These are phyloP conservation scores for Cephus runcator DNA, from an alignment of 2,888 invertebrate species.

Conservation along the genomic window DNA sequence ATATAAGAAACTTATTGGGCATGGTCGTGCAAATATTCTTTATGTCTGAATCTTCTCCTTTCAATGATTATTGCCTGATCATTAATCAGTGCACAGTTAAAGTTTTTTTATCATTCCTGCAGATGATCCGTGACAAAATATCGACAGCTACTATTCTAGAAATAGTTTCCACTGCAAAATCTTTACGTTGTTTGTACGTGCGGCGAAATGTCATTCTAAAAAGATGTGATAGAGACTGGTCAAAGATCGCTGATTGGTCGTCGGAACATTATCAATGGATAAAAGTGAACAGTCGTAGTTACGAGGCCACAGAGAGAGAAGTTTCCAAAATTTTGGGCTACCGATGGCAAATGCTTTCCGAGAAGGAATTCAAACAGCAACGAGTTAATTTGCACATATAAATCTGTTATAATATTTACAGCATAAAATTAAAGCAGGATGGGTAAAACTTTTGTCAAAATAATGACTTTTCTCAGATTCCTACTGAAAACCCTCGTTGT, in stretches of 20 bases:
- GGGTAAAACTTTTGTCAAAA: neutral
- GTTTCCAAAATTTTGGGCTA: slow-evolving; percentile 76
- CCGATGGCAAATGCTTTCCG: slow-evolving; percentile 75
- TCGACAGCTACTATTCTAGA: slow-evolving; percentile 82
- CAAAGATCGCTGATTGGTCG: slow-evolving; percentile 74
- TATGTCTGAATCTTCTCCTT: neutral
- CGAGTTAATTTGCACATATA: slow-evolving; percentile 59
- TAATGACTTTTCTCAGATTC: neutral
- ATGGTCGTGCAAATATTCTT: neutral
- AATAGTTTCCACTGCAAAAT: slow-evolving; percentile 74
- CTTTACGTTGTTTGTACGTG: slow-evolving; percentile 73
- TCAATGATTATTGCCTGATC: neutral
- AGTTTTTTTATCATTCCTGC: slow-evolving; percentile 19
- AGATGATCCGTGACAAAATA: slow-evolving; percentile 80
- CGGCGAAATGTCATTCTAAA: slow-evolving; percentile 78
- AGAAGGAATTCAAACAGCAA: slow-evolving; percentile 72
- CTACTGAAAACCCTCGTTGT: neutral
- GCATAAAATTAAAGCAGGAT: neutral
- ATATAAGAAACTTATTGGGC: neutral
- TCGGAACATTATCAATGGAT: slow-evolving; percentile 76
- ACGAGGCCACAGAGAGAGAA: slow-evolving; percentile 74
- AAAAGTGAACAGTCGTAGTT: slow-evolving; percentile 71
- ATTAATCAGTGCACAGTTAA: slow-evolving; percentile 11
- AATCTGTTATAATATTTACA: slow-evolving; percentile 4
- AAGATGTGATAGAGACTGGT: slow-evolving; percentile 75